A percentile compares a stretch with the other conserved stretches of the same genome.
Evolutionary conservation across 2,113 vertebrate species (phyloP).

Genomic region (Syrmaticus mikado): DNA sequence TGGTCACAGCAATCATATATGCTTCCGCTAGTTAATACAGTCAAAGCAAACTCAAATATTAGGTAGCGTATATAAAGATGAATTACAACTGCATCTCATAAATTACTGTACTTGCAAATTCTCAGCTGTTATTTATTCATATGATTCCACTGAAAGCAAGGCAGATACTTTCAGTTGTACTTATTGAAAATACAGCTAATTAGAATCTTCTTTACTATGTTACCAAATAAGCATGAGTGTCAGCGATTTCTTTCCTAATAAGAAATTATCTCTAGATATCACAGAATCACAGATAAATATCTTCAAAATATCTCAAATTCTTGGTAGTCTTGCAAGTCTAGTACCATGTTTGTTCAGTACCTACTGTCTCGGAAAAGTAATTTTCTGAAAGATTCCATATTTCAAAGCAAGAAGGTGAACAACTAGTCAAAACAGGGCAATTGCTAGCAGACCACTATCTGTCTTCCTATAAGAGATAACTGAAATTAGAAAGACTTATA

Average conservation of each 20-base stretch:
- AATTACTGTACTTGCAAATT: background rate
- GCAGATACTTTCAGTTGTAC: background rate
- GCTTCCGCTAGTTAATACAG: background rate
- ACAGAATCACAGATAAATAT: no score
- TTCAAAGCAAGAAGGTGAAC: background rate
- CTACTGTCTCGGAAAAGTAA: background rate
- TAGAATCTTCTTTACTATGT: background rate
- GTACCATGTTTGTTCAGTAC: background rate
- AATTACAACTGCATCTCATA: background rate
- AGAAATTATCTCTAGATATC: background rate
- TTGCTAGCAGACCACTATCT: accelerated
- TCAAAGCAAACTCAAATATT: background rate
- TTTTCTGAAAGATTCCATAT: background rate
- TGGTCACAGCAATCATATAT: background rate
- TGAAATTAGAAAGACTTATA: background rate
- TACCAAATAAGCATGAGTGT: background rate
- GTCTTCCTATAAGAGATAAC: background rate
- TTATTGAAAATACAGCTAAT: background rate
- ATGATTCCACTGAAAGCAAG: background rate
- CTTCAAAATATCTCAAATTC: background rate
- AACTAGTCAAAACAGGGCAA: background rate
- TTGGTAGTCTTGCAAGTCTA: background rate
- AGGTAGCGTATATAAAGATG: background rate
- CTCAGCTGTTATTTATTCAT: background rate
- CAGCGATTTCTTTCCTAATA: background rate